Evolutionary conservation across 2,797 vertebrate species (phyloP).

Genomic region (Argyrosomus regius): DNA sequence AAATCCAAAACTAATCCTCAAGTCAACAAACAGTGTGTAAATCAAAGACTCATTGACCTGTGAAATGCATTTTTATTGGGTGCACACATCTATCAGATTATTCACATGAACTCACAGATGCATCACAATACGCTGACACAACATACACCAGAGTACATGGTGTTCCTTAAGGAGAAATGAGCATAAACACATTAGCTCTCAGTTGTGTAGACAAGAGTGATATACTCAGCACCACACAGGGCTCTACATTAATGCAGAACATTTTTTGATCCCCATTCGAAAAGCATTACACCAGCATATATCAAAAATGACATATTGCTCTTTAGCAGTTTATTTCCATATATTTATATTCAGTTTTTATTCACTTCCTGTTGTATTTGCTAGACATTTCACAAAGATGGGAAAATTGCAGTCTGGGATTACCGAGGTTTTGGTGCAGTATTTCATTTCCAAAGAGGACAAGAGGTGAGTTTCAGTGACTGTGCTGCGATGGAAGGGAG

Average conservation of each 20-base stretch:
- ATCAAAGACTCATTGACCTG: constrained; percentile 34
- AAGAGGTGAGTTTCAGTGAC: constrained; percentile 33
- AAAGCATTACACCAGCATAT: constrained; percentile 53
- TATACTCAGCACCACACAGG: constrained; percentile 46
- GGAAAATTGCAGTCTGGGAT: constrained; percentile 43
- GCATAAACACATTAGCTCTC: constrained; percentile 48
- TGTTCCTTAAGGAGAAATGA: constrained; percentile 39
- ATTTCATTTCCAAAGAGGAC: constrained; percentile 52
- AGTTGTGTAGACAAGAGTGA: constrained; percentile 40
- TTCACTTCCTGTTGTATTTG: constrained; percentile 47
- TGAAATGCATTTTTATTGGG: constrained; percentile 51
- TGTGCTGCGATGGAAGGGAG: constrained; percentile 1
- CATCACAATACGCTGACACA: constrained; percentile 47
- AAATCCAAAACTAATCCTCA: constrained; percentile 28
- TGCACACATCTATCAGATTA: constrained; percentile 45
- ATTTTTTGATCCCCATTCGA: constrained; percentile 46
- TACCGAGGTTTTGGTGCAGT: constrained; percentile 34
- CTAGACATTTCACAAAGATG: constrained; percentile 37
- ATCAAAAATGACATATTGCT: constrained; percentile 52
- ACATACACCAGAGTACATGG: constrained; percentile 28
- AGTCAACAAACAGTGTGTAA: constrained; percentile 22
- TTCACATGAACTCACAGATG: constrained; percentile 50
- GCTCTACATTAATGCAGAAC: constrained; percentile 50
- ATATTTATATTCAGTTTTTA: constrained; percentile 55
- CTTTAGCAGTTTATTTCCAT: constrained; percentile 63